Evolutionary conservation across 2,113 vertebrate species (phyloP).

Genomic region (Aptenodytes forsteri): DNA sequence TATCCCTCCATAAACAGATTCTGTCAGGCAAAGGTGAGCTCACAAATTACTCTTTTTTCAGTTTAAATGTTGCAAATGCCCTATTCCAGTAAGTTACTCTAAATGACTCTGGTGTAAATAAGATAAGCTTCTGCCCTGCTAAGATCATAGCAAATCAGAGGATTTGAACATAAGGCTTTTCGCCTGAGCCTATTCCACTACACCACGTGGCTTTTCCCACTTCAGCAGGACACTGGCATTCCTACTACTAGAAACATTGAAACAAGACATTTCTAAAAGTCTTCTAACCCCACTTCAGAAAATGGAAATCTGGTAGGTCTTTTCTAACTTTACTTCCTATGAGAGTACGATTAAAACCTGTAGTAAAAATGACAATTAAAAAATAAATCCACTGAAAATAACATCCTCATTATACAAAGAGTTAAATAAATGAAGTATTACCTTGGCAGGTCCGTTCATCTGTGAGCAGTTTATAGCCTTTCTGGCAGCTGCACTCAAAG

Average conservation of each 20-base stretch:
- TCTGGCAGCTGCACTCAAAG: conserved; percentile 97
- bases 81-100: background rate
- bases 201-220: background rate
- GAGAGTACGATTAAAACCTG: background rate
- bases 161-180: background rate
- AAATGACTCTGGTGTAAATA: background rate
- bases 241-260: background rate
- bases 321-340: background rate
- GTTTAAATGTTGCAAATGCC: background rate
- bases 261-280: background rate
- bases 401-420: background rate
- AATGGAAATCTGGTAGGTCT: background rate
- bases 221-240: background rate
- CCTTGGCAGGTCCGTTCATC: conserved; percentile 96
- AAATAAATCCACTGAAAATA: background rate
- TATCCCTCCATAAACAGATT: background rate
- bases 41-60: background rate
- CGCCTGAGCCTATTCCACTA: background rate
- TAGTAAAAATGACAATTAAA: background rate
- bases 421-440: conserved; percentile 59
- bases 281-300: background rate
- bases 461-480: conserved; percentile 94
- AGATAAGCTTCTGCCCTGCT: background rate
- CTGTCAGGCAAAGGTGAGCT: background rate
- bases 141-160: background rate